Evolutionary conservation across 1,140 invertebrate genomes (phyloP).

Genomic region (Paramacrobiotus metropolitanus): DNA sequence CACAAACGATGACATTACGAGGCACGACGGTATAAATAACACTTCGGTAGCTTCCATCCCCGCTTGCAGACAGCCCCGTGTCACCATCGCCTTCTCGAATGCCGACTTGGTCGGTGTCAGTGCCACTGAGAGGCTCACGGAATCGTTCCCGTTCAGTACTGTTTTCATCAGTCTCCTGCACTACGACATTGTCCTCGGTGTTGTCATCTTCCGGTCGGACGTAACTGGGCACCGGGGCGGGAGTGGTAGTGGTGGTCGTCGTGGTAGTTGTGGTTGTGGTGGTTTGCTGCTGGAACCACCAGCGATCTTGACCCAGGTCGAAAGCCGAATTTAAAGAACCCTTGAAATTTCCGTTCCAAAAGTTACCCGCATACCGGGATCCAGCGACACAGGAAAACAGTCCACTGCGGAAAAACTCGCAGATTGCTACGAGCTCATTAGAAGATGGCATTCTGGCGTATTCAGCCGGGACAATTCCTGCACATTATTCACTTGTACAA

Average conservation of each 20-base stretch:
- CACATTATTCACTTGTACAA: too few species aligned
- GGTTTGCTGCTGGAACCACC: not conserved
- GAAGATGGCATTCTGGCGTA: not conserved
- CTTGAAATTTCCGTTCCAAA: not conserved
- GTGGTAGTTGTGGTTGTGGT: not conserved
- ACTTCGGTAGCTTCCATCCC: not conserved
- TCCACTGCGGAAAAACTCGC: not conserved
- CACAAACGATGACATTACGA: not conserved
- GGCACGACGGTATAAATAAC: not conserved
- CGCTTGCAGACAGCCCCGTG: not conserved
- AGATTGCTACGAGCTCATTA: not conserved
- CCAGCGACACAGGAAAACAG: not conserved
- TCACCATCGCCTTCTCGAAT: not conserved
- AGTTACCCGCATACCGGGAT: not conserved
- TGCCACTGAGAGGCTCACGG: too few species aligned
- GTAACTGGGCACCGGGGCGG: too few species aligned
- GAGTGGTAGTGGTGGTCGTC: not conserved
- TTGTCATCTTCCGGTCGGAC: not conserved
- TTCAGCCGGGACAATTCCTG: not conserved
- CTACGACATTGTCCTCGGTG: not conserved
- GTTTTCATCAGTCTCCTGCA: not conserved
- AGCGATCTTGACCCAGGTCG: not conserved
- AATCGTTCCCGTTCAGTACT: too few species aligned
- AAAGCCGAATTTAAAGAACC: not conserved
- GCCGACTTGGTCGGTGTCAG: too few species aligned